Percentiles rank a stretch among this genome's conserved stretches.
These are phyloP conservation scores for Himalopsyche japonica DNA, from an alignment of 2,888 invertebrate genomes.

Conservation along the genomic window DNA sequence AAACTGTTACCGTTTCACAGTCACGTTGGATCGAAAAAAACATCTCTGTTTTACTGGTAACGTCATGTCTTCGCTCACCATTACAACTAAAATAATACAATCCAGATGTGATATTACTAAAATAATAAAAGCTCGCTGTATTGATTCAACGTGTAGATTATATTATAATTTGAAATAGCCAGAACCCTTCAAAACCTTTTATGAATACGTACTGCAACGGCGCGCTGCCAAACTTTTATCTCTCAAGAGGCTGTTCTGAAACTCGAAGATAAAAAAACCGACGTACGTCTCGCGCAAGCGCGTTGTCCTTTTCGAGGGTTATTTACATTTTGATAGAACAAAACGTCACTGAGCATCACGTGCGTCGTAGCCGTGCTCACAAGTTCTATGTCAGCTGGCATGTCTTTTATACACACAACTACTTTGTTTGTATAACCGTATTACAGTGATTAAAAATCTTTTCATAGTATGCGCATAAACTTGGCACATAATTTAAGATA, in stretches of 20 bases:
- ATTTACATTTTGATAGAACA: conserved; percentile 34
- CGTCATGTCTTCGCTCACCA: too few species aligned
- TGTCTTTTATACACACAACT: background rate
- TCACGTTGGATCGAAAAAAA: too few species aligned
- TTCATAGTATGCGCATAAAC: background rate
- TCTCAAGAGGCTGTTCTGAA: background rate
- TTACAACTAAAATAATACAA: too few species aligned
- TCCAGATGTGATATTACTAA: too few species aligned
- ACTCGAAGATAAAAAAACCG: conserved; percentile 5
- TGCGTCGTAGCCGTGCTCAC: conserved; percentile 19
- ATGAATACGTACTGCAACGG: background rate
- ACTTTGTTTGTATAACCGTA: background rate
- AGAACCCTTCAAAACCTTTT: background rate
- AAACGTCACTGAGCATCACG: conserved; percentile 28
- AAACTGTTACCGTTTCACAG: too few species aligned
- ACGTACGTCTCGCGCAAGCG: conserved; percentile 29
- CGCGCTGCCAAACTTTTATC: background rate
- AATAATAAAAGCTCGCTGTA: background rate
- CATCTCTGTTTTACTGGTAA: too few species aligned
- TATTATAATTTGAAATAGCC: background rate
- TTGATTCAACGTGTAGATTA: background rate
- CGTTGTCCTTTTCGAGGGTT: conserved; percentile 9
- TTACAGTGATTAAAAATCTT: background rate
- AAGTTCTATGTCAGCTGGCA: conserved; percentile 33
- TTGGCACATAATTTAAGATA: too few species aligned